These are phyloP conservation scores for Arctopsyche grandis DNA, from an alignment of 1,140 invertebrate genomes.

Conservation along the genomic window DNA sequence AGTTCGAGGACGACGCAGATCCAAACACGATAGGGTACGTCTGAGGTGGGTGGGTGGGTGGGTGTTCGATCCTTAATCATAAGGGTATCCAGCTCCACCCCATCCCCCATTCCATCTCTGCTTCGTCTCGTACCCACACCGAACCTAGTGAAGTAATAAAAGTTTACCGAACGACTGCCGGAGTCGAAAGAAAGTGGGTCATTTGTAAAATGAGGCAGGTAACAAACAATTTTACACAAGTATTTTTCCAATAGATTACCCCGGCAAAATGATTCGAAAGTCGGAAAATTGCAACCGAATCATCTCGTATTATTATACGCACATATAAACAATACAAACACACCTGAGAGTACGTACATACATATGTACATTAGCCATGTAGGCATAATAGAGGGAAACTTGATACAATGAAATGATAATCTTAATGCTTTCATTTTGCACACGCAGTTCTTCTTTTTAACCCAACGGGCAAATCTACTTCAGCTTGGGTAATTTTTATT, in stretches of 20 bases:
- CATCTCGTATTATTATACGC: background rate
- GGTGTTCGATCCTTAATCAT: slow-evolving; percentile 13
- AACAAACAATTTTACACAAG: slow-evolving; percentile 32
- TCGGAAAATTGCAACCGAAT: background rate
- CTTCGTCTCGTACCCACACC: background rate
- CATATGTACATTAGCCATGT: too few relatives aligned
- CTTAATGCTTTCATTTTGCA: too few relatives aligned
- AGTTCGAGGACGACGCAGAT: background rate
- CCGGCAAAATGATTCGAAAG: background rate
- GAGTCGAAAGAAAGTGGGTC: slow-evolving; percentile 27
- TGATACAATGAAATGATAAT: too few relatives aligned
- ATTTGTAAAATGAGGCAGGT: slow-evolving; percentile 34
- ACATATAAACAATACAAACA: too few relatives aligned
- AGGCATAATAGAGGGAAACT: too few relatives aligned
- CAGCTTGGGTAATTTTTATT: background rate
- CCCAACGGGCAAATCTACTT: too few relatives aligned
- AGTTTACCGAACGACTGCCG: background rate
- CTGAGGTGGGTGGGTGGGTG: background rate
- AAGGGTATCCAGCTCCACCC: background rate
- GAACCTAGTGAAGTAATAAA: slow-evolving; percentile 24
- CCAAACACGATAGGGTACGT: background rate
- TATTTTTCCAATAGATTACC: slow-evolving; percentile 31
- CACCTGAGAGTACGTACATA: too few relatives aligned
- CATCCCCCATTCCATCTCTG: background rate
- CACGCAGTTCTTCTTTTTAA: too few relatives aligned